A percentile compares a stretch with the other conserved stretches of the same genome.
Evolutionary conservation across 2,888 invertebrate species (phyloP).

Genomic region (Deilephila porcellus): DNA sequence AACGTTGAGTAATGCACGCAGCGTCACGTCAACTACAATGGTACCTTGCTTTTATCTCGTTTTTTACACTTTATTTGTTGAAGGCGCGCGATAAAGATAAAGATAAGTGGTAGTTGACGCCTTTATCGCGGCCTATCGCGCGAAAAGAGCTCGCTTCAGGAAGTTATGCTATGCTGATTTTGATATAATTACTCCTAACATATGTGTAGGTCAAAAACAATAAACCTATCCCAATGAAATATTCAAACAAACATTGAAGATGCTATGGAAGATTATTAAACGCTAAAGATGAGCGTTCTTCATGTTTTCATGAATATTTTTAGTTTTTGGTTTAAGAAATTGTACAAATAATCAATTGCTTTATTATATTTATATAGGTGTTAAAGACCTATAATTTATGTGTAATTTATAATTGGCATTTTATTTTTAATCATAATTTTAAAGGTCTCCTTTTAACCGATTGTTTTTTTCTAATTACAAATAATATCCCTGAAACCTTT

Average conservation of each 20-base stretch:
- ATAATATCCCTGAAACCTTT: no score
- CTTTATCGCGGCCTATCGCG: conserved; percentile 73
- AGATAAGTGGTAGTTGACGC: conserved; percentile 77
- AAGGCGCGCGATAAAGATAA: conserved; percentile 81
- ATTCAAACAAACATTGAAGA: neutral
- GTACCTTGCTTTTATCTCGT: conserved; percentile 76
- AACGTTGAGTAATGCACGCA: conserved; percentile 26
- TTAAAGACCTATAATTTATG: neutral
- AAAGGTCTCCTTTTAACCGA: no score
- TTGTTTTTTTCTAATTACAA: no score
- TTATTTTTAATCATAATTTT: no score
- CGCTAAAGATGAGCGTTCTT: no score
- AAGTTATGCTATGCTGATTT: conserved; percentile 27
- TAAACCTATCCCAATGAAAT: neutral
- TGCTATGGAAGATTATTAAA: neutral
- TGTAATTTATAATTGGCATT: neutral
- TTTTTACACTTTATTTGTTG: conserved; percentile 82
- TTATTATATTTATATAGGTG: no score
- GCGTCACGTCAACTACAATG: conserved; percentile 62
- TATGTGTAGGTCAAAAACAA: conserved; percentile 12
- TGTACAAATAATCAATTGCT: no score
- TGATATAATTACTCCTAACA: conserved; percentile 3
- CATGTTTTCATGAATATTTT: no score
- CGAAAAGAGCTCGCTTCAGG: conserved; percentile 63
- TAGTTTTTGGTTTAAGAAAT: no score